Percentiles rank a stretch among this genome's conserved stretches.
Evolutionary conservation across 2,113 vertebrate species (phyloP).

Genomic region (Okapia johnstoni): DNA sequence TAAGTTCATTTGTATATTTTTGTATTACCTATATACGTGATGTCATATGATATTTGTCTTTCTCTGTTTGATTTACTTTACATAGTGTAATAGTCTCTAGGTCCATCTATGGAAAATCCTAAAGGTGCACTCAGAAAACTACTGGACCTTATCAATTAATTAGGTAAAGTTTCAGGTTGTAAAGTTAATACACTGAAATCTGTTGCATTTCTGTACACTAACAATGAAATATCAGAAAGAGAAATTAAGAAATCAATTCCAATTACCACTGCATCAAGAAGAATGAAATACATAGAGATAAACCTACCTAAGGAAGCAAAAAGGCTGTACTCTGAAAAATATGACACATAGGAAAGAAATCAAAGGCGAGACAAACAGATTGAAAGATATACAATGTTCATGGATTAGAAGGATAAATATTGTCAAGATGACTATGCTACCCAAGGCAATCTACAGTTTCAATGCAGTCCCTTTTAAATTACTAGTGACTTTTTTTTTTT

Average conservation of each 20-base stretch:
- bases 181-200: not conserved
- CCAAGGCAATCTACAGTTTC: not conserved
- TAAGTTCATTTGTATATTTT: not conserved
- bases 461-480: not conserved
- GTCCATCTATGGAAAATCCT: not conserved
- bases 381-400: not conserved
- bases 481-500: not conserved
- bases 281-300: not conserved
- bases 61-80: not conserved
- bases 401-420: not conserved
- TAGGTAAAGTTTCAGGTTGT: not conserved
- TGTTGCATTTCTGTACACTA: not conserved
- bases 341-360: not conserved
- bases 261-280: not conserved
- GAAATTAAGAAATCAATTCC: not conserved
- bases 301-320: not conserved
- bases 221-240: not conserved
- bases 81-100: not conserved
- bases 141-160: not conserved
- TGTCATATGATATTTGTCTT: not conserved
- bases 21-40: not conserved
- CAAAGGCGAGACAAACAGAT: not conserved
- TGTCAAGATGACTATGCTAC: not conserved
- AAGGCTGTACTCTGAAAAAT: not conserved
- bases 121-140: not conserved